These are phyloP conservation scores for Cheumatopsyche charites DNA, from an alignment of 1,140 invertebrate genomes.

Conservation along the genomic window DNA sequence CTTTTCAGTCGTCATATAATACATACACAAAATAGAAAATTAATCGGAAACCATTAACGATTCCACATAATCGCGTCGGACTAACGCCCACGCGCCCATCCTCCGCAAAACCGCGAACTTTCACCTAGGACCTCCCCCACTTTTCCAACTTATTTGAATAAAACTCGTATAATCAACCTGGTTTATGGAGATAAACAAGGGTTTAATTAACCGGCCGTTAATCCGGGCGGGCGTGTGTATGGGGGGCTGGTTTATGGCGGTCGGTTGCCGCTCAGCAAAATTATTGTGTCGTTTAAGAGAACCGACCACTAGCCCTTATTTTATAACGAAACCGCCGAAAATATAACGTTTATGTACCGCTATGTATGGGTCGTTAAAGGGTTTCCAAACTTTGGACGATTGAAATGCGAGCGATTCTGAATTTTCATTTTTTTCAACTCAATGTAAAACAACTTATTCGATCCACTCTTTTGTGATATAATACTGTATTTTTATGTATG, in stretches of 20 bases:
- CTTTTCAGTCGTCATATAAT: too few species aligned
- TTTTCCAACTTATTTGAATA: conserved; percentile 42
- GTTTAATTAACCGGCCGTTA: conserved; percentile 46
- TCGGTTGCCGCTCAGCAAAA: conserved; percentile 39
- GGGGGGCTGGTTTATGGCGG: conserved; percentile 33
- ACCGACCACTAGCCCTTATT: conserved; percentile 30
- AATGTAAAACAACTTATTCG: too few species aligned
- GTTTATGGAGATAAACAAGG: conserved; percentile 45
- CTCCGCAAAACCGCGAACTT: conserved; percentile 24
- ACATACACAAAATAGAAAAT: too few species aligned
- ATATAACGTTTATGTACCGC: background rate
- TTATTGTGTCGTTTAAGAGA: conserved; percentile 43
- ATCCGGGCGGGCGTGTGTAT: conserved; percentile 36
- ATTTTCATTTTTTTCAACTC: too few species aligned
- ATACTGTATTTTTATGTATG: too few species aligned
- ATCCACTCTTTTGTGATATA: too few species aligned
- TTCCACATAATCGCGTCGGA: too few species aligned
- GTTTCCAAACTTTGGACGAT: background rate
- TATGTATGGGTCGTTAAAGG: background rate
- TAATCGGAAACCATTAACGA: too few species aligned
- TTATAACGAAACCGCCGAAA: conserved; percentile 1
- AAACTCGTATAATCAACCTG: conserved; percentile 45
- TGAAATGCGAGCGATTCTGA: too few species aligned
- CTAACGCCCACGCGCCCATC: too few species aligned
- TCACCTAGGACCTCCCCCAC: background rate